Percentiles rank a stretch among this genome's conserved stretches.
Conservation (phyloP, 2,797 vertebrate species). For the Clarias pachynema region DNA sequence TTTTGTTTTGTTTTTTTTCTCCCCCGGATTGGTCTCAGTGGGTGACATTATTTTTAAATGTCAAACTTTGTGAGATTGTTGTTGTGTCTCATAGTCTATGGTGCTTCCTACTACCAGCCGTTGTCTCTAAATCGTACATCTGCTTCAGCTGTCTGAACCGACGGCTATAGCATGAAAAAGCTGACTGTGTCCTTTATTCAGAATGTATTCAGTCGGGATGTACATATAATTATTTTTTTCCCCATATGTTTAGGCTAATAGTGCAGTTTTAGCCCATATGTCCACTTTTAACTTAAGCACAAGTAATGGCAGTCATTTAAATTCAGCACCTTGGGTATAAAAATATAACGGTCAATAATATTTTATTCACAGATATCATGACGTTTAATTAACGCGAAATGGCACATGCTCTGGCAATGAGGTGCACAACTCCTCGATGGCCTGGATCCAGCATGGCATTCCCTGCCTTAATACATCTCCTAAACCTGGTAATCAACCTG, state of each 20-base stretch:
- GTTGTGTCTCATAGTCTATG: conserved; percentile 25
- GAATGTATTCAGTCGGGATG: conserved; percentile 34
- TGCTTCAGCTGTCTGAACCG: background rate
- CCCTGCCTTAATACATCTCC: background rate
- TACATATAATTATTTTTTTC: background rate
- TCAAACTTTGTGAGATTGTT: conserved; percentile 10
- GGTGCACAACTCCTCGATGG: background rate
- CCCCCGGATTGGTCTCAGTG: background rate
- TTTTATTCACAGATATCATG: conserved; percentile 2
- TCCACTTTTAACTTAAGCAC: conserved; percentile 29
- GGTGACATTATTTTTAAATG: conserved; percentile 4
- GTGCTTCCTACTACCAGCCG: conserved; percentile 32
- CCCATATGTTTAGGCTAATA: conserved; percentile 1
- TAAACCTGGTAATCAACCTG: background rate
- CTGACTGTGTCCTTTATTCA: conserved; percentile 5
- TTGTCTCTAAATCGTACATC: conserved; percentile 27
- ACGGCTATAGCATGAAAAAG: conserved; percentile 1
- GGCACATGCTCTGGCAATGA: background rate
- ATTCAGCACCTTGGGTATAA: background rate
- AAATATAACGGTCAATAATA: background rate
- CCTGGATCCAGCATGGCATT: background rate
- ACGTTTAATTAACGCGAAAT: background rate
- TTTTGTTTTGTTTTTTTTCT: background rate
- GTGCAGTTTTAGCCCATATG: conserved; percentile 7
- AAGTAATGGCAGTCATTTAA: background rate